These are phyloP conservation scores for Oscheius myriophilus DNA, from an alignment of 2,888 invertebrate genomes.

Conservation along the genomic window DNA sequence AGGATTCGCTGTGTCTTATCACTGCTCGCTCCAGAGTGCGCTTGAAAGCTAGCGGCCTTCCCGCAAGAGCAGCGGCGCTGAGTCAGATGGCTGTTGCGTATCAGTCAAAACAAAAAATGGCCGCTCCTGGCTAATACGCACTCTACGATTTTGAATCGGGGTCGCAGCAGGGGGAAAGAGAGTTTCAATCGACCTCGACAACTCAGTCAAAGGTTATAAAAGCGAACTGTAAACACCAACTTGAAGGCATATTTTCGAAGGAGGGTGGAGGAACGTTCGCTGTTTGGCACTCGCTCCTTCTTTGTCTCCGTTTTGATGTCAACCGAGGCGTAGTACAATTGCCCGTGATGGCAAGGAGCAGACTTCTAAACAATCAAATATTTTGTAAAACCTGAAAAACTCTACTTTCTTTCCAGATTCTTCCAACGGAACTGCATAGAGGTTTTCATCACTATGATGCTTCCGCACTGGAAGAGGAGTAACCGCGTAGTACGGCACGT, in stretches of 20 bases:
- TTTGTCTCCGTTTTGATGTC: neutral
- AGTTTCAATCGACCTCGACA: too few relatives aligned
- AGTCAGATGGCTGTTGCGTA: too few relatives aligned
- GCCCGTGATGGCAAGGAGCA: neutral
- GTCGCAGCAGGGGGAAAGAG: too few relatives aligned
- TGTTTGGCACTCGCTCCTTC: neutral
- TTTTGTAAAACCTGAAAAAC: neutral
- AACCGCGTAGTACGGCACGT: slow-evolving; percentile 24
- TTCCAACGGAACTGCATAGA: slow-evolving; percentile 19
- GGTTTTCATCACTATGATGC: slow-evolving; percentile 19
- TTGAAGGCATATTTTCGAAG: slow-evolving; percentile 25
- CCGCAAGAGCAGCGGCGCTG: too few relatives aligned
- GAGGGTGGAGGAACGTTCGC: slow-evolving; percentile 8
- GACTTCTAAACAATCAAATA: slow-evolving; percentile 4
- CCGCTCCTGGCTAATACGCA: too few relatives aligned
- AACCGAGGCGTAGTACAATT: slow-evolving; percentile 22
- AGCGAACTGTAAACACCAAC: neutral
- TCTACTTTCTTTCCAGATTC: neutral
- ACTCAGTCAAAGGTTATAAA: too few relatives aligned
- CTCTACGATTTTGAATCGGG: too few relatives aligned
- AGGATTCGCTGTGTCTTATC: too few relatives aligned
- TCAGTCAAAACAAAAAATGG: too few relatives aligned
- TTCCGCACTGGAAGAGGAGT: slow-evolving; percentile 9
- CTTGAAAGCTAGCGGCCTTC: too few relatives aligned
- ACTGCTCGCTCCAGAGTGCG: too few relatives aligned